These are phyloP conservation scores for Phorcus lineatus DNA, from an alignment of 2,888 invertebrate species.

Conservation along the genomic window DNA sequence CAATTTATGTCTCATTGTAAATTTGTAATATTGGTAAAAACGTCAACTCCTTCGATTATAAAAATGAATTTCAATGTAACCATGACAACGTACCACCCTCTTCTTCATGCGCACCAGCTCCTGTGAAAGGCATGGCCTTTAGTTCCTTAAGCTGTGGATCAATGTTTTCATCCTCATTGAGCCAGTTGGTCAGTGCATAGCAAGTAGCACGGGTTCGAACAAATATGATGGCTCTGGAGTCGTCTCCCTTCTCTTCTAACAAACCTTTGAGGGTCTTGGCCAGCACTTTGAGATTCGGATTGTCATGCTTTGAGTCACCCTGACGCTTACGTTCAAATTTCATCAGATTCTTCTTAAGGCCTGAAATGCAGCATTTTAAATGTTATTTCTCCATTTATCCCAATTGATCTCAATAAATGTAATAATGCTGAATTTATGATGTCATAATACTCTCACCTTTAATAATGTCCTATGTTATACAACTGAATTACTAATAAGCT, in stretches of 20 bases:
- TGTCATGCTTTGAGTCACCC: conserved; percentile 40
- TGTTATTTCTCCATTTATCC: neutral
- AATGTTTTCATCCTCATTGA: conserved; percentile 30
- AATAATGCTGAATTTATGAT: neutral
- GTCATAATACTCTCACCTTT: neutral
- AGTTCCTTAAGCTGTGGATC: conserved; percentile 31
- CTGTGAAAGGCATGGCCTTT: conserved; percentile 44
- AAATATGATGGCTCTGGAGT: conserved; percentile 55
- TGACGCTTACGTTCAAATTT: neutral
- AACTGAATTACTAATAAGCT: no score
- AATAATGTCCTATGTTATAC: neutral
- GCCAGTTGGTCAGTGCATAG: conserved; percentile 46
- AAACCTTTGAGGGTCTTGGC: conserved; percentile 39
- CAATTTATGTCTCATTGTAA: no score
- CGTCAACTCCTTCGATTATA: no score
- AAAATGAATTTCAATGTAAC: no score
- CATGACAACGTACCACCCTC: conserved; percentile 39
- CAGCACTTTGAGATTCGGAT: conserved; percentile 52
- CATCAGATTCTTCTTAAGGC: conserved; percentile 40
- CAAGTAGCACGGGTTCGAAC: conserved; percentile 58
- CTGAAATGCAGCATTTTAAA: conserved; percentile 31
- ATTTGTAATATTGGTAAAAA: no score
- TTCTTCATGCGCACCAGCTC: conserved; percentile 37
- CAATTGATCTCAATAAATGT: neutral
- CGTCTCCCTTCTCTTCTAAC: conserved; percentile 38